Evolutionary conservation across 2,797 vertebrate species (phyloP), one percentile per base, ranked within the genome.

Genomic region (Hybognathus amarus): DNA sequence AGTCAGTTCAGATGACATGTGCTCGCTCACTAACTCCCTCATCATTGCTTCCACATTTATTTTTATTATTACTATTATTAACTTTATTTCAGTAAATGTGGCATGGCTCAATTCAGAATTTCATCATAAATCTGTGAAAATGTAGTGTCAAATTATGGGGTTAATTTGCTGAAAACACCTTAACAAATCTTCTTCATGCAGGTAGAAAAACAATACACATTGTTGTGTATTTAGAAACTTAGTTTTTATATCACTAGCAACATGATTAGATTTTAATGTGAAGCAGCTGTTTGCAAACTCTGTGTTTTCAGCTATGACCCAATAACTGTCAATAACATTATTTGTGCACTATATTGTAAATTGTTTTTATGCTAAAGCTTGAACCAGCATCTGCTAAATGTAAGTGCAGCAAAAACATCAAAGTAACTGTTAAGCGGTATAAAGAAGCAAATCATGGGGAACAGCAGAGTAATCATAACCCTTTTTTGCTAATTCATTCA

Each of bases 11-110:
- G 66, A 66, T 59, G 56, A 47, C 64, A 27, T 52, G 22, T 52
- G 30, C 12, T 63, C 12, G 1, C 54, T 75, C 33, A 30, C 36
- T 27, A 15, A 80, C 50, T 24, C 30, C n/a, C 42, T 42, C 2
- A 56, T 80, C 36, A 59, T 59, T 17, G n/a, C 18, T 59, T 80
- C 78, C 50, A 59, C 33, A 13, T 69, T 56, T 69, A 56, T 79
- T 56, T 79, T 69, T 79, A 30, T 33, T 33, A 30, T 30, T 30
- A 30, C 30, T 30, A 30, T 30, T 30, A 33, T 33, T 56, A 69
- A 45, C 24, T 56, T 38, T 69, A 59, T 70, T 30, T 59, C 7
- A 59, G 18, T 45, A 59, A 22, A 69, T 30, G 50, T 69, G 76
- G 2, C 42, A 78, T n/a, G 30, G 78, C 67, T 80, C 17, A 69